Evolutionary conservation across 2,113 vertebrate species (phyloP).

Genomic region (Panthera tigris): DNA sequence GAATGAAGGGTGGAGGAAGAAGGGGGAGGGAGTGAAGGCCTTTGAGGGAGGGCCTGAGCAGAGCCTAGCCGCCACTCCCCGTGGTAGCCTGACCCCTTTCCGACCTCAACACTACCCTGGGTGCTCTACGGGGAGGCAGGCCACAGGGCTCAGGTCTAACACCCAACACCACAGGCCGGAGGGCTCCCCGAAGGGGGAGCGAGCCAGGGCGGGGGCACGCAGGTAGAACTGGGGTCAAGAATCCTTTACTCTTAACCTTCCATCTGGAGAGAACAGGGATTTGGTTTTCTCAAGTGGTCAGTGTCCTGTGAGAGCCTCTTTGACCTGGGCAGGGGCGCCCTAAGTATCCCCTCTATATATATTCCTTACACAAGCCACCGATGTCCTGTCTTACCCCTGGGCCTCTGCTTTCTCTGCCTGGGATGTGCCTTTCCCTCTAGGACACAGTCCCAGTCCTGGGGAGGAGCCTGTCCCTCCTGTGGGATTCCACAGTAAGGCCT

Average conservation of each 20-base stretch:
- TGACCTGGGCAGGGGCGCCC: not conserved
- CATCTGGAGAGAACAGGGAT: not conserved
- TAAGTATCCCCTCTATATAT: too few species aligned
- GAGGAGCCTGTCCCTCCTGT: not conserved
- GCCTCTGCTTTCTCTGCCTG: not conserved
- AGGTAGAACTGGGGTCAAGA: not conserved
- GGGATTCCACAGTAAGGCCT: not conserved
- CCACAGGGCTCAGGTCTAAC: not conserved
- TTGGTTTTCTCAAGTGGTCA: not conserved
- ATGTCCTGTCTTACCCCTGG: not conserved
- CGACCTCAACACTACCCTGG: not conserved
- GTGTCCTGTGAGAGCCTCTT: not conserved
- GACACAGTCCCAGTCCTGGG: not conserved
- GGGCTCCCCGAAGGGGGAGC: not conserved
- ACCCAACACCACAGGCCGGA: rapidly evolving
- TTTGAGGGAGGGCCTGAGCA: not conserved
- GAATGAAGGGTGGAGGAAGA: not conserved
- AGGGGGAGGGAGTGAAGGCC: not conserved
- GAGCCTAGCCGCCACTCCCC: not conserved
- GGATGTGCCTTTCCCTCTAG: too few species aligned
- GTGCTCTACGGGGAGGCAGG: not conserved
- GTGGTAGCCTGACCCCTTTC: rapidly evolving
- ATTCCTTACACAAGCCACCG: not conserved
- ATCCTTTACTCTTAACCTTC: not conserved
- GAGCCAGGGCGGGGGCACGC: not conserved